Evolutionary conservation across 2,113 vertebrate species (phyloP).

Genomic region (Gambusia affinis): DNA sequence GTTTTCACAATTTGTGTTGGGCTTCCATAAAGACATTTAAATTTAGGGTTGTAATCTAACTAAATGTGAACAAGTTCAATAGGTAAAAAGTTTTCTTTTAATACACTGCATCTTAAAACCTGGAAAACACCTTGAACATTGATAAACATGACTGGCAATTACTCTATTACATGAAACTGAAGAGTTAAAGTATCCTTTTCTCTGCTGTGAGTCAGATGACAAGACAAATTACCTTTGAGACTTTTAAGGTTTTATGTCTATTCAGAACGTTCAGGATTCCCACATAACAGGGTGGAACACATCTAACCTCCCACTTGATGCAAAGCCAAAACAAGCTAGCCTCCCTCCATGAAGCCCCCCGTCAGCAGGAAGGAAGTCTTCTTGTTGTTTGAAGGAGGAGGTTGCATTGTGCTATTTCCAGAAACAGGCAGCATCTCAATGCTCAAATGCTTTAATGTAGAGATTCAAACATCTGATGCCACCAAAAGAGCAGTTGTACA

Average conservation of each 20-base stretch:
- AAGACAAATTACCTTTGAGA: not conserved
- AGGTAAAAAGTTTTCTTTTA: not conserved
- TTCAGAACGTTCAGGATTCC: constrained; percentile 40
- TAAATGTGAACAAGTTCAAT: not conserved
- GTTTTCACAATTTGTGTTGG: not conserved
- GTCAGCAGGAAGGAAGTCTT: constrained; percentile 70
- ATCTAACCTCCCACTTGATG: constrained; percentile 32
- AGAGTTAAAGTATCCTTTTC: not conserved
- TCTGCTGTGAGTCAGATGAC: constrained; percentile 10
- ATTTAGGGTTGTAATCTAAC: not conserved
- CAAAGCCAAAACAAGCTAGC: constrained; percentile 60
- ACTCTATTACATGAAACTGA: not conserved
- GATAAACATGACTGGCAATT: not conserved
- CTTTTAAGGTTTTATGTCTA: not conserved
- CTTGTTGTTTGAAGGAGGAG: constrained; percentile 54
- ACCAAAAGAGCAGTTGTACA: not conserved
- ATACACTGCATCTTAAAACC: not conserved
- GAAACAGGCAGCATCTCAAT: constrained; percentile 20
- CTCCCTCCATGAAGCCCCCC: constrained; percentile 26
- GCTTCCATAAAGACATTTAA: not conserved
- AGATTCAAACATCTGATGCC: not conserved
- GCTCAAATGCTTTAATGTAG: constrained; percentile 12
- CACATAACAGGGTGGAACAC: constrained; percentile 54
- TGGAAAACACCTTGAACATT: constrained; percentile 5
- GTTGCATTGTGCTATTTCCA: constrained; percentile 56